Conservation (phyloP, 2,888 invertebrate species). For the Drosophila tanythrix region DNA sequence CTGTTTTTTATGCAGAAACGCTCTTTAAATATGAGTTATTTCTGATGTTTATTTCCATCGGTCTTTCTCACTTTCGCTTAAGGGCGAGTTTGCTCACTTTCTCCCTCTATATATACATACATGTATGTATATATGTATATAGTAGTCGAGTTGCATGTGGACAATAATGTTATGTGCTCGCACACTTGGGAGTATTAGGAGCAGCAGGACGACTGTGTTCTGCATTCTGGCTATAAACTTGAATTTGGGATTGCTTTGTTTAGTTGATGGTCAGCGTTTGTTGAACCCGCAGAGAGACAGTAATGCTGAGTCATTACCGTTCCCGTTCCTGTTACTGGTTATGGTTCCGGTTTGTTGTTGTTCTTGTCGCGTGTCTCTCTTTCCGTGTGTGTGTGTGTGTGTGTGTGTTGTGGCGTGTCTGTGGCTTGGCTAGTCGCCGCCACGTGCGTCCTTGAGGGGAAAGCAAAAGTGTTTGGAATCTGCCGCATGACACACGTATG, state of each 20-base stretch:
- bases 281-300: conserved; percentile 41
- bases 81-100: conserved; percentile 21
- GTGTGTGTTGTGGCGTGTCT: conserved; percentile 49
- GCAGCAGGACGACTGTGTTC: conserved; percentile 2
- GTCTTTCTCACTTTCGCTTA: conserved; percentile 48
- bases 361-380: conserved; percentile 27
- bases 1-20: conserved; percentile 26
- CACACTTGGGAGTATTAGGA: conserved; percentile 8
- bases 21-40: conserved; percentile 48
- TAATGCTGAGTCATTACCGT: conserved; percentile 65
- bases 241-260: conserved; percentile 63
- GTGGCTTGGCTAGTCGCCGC: conserved; percentile 39
- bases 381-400: neutral
- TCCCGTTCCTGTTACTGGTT: neutral
- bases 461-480: conserved; percentile 66
- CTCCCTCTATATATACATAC: neutral
- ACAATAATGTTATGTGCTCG: conserved; percentile 36
- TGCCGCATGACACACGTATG: conserved; percentile 1
- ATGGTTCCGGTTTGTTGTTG: conserved; percentile 13
- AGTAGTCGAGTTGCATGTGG: conserved; percentile 49
- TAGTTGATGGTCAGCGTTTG: conserved; percentile 57
- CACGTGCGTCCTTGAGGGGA: conserved; percentile 58
- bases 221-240: conserved; percentile 55
- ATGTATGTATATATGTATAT: neutral
- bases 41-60: conserved; percentile 26